Base-by-base conservation (phyloP, 2,888 invertebrate genomes). In the Hesperia comma region DNA sequence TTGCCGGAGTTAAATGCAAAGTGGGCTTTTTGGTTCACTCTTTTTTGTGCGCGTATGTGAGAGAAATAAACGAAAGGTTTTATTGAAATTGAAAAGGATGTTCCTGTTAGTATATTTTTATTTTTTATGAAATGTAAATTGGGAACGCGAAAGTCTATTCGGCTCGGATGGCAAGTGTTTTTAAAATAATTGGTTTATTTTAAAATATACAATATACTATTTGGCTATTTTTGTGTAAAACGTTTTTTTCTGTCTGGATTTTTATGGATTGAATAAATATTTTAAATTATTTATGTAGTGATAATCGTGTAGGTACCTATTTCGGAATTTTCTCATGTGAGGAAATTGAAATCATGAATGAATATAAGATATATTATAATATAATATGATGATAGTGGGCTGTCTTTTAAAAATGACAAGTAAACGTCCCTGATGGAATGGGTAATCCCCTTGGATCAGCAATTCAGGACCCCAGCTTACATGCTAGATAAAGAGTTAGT, bases 1-100 rank as follows among this genome's bases (percentile, higher is more conserved):
- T 74, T 77, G 77, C 77, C 73, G 74, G 74, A 72, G 75, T 72
- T 72, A 71, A 75, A 75, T 77, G 74, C 71, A 72, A 74, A 76
- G 69, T 73, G 70, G 69, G 68, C 67, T 71, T 74, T 74, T 73
- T 70, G 67, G 67, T 69, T 69, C 56, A 64, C 55, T 57, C 21
- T 68, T 67, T 64, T 68, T 67, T 63, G 64, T 60, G 43, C 49
- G 19, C 53, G 64, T 66, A 60, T 66, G 60, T 66, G 66, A 66
- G 66, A 66, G 58, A 66, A 66, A 66, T 66, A 58, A 66, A 66
- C 66, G 66, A 54, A 64, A 46, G 54, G 66, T 60, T 66, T 66
- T 66, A 66, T 66, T 66, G 54, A 66, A 66, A 66, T 66, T 66
- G 66, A 66, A 66, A 66, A 66, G 66, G 66, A 66, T 60, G 66